A percentile compares a stretch with the other conserved stretches of the same genome.
These are phyloP conservation scores for Drosophila quinaria DNA, from an alignment of 2,888 invertebrate genomes.

Conservation along the genomic window DNA sequence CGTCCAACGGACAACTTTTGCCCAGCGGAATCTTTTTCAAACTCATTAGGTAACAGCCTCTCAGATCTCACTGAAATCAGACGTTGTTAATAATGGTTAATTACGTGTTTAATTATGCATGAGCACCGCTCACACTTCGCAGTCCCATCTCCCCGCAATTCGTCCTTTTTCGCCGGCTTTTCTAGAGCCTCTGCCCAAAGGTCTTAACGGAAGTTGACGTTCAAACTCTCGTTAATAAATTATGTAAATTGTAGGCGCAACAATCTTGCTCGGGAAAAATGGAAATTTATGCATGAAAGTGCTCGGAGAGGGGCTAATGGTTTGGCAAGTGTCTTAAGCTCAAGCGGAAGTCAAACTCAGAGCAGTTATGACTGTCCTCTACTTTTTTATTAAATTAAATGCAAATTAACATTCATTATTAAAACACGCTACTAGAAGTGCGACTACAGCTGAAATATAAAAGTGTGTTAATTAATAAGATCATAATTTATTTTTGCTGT, in stretches of 20 bases:
- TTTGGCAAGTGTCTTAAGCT: constrained; percentile 64
- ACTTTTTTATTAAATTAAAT: constrained; percentile 66
- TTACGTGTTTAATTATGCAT: constrained; percentile 81
- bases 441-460: constrained; percentile 7
- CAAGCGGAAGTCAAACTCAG: constrained; percentile 66
- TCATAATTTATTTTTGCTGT: constrained; percentile 3
- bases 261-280: constrained; percentile 50
- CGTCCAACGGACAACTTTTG: constrained; percentile 39
- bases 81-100: constrained; percentile 81
- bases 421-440: constrained; percentile 34
- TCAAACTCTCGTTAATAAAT: constrained; percentile 79
- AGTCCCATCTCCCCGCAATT: background rate
- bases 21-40: constrained; percentile 62
- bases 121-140: constrained; percentile 51
- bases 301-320: constrained; percentile 39
- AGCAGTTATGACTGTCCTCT: constrained; percentile 57
- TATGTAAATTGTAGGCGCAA: constrained; percentile 78
- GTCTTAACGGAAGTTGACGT: constrained; percentile 71
- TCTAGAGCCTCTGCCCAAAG: constrained; percentile 35
- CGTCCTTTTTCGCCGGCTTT: constrained; percentile 19
- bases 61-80: constrained; percentile 69
- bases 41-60: constrained; percentile 70
- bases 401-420: constrained; percentile 64
- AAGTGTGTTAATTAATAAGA: constrained; percentile 10
- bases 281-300: constrained; percentile 66